These are phyloP conservation scores for Archilochus colubris DNA, from an alignment of 2,113 vertebrate species.

Conservation along the genomic window DNA sequence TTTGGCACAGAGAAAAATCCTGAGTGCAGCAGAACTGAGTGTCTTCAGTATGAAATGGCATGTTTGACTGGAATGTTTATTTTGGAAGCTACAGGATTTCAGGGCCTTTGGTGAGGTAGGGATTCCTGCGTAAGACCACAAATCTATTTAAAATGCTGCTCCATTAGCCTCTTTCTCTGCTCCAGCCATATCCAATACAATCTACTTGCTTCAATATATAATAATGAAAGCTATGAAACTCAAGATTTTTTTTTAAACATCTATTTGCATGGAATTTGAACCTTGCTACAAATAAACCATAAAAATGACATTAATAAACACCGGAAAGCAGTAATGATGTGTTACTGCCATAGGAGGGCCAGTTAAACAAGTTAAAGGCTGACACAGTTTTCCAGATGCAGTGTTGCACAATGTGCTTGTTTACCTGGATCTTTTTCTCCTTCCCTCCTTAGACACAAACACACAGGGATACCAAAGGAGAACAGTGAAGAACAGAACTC, in stretches of 20 bases:
- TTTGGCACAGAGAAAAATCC: neutral
- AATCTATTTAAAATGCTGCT: neutral
- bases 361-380: conserved; percentile 59
- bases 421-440: conserved; percentile 45
- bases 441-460: neutral
- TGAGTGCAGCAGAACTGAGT: conserved; percentile 2
- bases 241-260: neutral
- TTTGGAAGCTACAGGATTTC: neutral
- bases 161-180: neutral
- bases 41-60: neutral
- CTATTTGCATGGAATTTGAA: conserved; percentile 46
- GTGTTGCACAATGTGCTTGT: conserved; percentile 56
- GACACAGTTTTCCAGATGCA: conserved; percentile 65
- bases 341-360: conserved; percentile 61
- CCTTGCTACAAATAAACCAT: conserved; percentile 57
- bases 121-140: neutral
- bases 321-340: conserved; percentile 67
- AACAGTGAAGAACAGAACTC: neutral
- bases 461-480: neutral
- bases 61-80: conserved; percentile 11
- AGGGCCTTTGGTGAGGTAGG: neutral
- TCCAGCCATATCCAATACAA: neutral
- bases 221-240: neutral
- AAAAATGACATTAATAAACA: conserved; percentile 69
- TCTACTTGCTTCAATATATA: neutral